Percentiles rank a stretch among this genome's conserved stretches.
Evolutionary conservation across 2,797 vertebrate genomes (phyloP).

Genomic region (Aeoliscus strigatus): DNA sequence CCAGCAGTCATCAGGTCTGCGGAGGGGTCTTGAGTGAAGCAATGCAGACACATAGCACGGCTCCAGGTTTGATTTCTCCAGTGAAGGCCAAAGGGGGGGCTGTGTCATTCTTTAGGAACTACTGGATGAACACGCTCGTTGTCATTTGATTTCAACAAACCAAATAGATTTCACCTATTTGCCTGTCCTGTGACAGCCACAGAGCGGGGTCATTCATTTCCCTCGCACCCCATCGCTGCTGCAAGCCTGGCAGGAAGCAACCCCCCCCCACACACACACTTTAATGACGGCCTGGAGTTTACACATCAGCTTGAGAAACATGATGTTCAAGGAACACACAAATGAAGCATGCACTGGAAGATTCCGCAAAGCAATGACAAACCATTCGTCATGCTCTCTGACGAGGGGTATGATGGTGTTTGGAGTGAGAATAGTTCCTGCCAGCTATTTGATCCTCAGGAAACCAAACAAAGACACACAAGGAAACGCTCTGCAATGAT

Average conservation of each 20-base stretch:
- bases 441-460: conserved; percentile 13
- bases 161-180: conserved; percentile 42
- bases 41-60: conserved; percentile 45
- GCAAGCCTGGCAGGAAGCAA: conserved; percentile 23
- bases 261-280: too few species aligned
- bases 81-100: conserved; percentile 30
- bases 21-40: conserved; percentile 46
- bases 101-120: conserved; percentile 40
- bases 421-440: conserved; percentile 14
- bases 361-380: conserved; percentile 22
- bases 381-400: conserved; percentile 33
- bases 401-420: conserved; percentile 22
- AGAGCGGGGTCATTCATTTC: conserved; percentile 48
- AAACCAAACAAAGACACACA: conserved; percentile 12
- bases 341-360: conserved; percentile 13
- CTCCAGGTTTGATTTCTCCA: conserved; percentile 56
- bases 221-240: conserved; percentile 20
- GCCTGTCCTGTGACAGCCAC: conserved; percentile 36
- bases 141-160: conserved; percentile 41
- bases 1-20: conserved; percentile 27
- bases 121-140: conserved; percentile 29
- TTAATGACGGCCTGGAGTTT: conserved; percentile 63
- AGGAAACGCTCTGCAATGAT: conserved; percentile 8
- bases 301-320: conserved; percentile 34
- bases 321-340: conserved; percentile 25